Percentiles rank a stretch among this genome's conserved stretches.
Evolutionary conservation across 2,113 vertebrate genomes (phyloP).

Genomic region (Coreoperca whiteheadi): DNA sequence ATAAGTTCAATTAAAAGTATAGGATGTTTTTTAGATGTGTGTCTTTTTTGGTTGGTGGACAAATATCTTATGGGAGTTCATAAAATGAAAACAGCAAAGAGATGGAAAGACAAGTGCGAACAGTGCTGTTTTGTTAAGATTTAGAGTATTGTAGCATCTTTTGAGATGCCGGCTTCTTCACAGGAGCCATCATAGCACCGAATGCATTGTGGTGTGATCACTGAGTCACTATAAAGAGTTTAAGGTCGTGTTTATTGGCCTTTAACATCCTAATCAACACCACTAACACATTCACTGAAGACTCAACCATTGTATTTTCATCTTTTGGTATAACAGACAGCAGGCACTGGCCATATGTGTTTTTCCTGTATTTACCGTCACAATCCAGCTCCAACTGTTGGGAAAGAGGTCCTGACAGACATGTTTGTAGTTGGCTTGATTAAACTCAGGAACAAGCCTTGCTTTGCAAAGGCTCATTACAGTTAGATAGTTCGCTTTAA

Average conservation of each 20-base stretch:
- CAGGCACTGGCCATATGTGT: slow-evolving; percentile 5
- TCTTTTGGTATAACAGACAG: not conserved
- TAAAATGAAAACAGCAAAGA: not conserved
- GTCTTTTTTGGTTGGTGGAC: not conserved
- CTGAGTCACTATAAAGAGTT: not conserved
- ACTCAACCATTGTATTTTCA: not conserved
- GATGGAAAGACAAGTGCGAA: not conserved
- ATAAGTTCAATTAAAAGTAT: too few species aligned
- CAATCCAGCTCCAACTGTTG: slow-evolving; percentile 16
- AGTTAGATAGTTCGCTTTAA: slow-evolving; percentile 10
- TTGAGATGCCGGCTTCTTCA: not conserved
- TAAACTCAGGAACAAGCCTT: slow-evolving; percentile 26
- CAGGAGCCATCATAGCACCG: not conserved
- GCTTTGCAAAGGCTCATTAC: not conserved
- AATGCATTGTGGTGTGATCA: not conserved
- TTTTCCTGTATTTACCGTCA: slow-evolving; percentile 5
- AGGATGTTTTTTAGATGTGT: not conserved
- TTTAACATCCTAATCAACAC: not conserved
- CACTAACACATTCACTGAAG: not conserved
- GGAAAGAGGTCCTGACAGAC: slow-evolving; percentile 37
- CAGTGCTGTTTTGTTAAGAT: not conserved
- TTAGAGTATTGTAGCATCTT: too few species aligned
- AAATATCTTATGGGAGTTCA: not conserved
- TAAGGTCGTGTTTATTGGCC: slow-evolving; percentile 6
- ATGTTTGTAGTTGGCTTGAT: slow-evolving; percentile 34